Evolutionary conservation across 2,888 invertebrate species (phyloP).

Genomic region (Drosophila putrida): DNA sequence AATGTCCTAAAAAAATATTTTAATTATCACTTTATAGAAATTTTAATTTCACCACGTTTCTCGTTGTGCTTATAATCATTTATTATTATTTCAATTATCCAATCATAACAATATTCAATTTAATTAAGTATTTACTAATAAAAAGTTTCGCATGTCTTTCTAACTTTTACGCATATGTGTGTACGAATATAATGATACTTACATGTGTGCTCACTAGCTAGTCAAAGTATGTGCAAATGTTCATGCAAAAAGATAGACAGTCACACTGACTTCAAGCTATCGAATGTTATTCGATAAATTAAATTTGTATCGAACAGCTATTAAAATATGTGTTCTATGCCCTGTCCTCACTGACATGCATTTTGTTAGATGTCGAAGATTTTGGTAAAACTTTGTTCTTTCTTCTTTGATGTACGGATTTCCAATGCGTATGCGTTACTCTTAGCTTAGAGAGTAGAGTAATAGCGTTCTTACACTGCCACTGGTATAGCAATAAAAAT

Average conservation of each 20-base stretch:
- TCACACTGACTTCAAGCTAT: neutral
- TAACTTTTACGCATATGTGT: neutral
- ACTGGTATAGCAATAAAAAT: too few species aligned
- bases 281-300: neutral
- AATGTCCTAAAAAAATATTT: neutral
- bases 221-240: neutral
- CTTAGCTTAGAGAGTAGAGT: too few species aligned
- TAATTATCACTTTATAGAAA: neutral
- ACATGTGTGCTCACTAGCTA: neutral
- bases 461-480: too few species aligned
- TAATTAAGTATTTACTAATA: neutral
- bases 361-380: too few species aligned
- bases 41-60: neutral
- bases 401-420: too few species aligned
- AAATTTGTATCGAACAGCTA: neutral
- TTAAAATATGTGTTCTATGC: neutral
- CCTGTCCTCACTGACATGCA: too few species aligned
- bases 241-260: slow-evolving; percentile 3
- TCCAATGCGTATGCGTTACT: too few species aligned
- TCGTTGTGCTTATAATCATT: neutral
- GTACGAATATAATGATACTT: slow-evolving; percentile 3
- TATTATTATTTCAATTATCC: neutral
- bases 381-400: too few species aligned
- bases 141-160: neutral
- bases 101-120: neutral